phyloP scores from a whole-genome alignment of 2,888 invertebrate species.

The Himalopsyche kuldschensis region DNA sequence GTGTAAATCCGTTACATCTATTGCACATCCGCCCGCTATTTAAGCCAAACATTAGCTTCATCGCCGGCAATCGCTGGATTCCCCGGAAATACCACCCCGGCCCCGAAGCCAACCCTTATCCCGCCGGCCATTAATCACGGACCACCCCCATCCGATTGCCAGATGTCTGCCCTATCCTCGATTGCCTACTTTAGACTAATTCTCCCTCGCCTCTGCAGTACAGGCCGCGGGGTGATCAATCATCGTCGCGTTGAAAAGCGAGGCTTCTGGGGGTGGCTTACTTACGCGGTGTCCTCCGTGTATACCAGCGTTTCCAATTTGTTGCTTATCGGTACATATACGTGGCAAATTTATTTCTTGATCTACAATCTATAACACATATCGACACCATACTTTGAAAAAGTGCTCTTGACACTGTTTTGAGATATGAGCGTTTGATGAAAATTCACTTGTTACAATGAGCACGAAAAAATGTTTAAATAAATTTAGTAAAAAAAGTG shows the following conservation, averaged over 20 bases:
- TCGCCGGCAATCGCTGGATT: not conserved
- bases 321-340: no score
- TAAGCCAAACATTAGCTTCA: not conserved
- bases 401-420: no score
- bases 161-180: not conserved
- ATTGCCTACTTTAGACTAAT: not conserved
- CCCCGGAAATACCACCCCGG: not conserved
- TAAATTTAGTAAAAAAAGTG: no score
- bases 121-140: not conserved
- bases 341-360: no score
- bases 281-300: not conserved
- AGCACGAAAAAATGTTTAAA: no score
- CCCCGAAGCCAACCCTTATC: not conserved
- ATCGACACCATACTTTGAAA: no score
- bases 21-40: not conserved
- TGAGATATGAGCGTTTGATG: no score
- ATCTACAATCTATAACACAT: no score
- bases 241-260: conserved; percentile 27
- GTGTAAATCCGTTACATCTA: not conserved
- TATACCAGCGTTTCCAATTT: not conserved
- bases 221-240: conserved; percentile 29
- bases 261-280: not conserved
- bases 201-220: not conserved
- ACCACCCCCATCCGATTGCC: not conserved
- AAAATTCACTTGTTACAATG: no score